Evolutionary conservation across 2,888 invertebrate genomes (phyloP).

Genomic region (Agrotis puta): DNA sequence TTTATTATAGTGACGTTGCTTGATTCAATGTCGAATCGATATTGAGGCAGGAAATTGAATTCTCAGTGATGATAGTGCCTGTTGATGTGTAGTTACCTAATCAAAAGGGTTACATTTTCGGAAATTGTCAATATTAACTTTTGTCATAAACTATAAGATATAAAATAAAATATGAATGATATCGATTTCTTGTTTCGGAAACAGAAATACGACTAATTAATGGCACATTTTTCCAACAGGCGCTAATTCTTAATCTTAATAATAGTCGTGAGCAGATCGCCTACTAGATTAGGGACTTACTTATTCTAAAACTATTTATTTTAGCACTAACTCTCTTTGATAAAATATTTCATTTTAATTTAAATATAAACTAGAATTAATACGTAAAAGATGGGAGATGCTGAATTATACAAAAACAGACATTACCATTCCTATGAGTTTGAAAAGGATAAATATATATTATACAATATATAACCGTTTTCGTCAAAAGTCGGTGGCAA

Average conservation of each 20-base stretch:
- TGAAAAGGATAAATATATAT: too few relatives aligned
- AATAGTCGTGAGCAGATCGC: too few relatives aligned
- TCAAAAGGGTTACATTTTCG: too few relatives aligned
- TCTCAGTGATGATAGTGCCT: background rate
- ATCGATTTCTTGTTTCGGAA: background rate
- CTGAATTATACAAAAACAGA: too few relatives aligned
- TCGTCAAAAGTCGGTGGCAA: too few relatives aligned
- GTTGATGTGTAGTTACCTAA: background rate
- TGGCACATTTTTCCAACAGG: conserved; percentile 14
- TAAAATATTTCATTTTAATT: background rate
- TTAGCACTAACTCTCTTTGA: background rate
- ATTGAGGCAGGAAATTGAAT: too few relatives aligned
- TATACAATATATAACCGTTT: too few relatives aligned
- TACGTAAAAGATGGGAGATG: background rate
- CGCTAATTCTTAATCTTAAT: background rate
- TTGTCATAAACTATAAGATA: too few relatives aligned
- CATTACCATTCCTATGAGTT: too few relatives aligned
- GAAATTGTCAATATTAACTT: too few relatives aligned
- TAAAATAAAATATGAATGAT: background rate
- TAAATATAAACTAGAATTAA: background rate
- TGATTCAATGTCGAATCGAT: background rate
- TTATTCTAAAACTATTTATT: background rate
- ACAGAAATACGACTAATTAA: background rate
- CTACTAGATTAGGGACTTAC: too few relatives aligned
- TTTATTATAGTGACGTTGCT: background rate